Conservation (phyloP, 2,113 vertebrate species). For the Sus scrofa region T2T-Sscrofa CM000818.6:11394501-11395000, state of each 20-base stretch:
- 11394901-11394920: background rate
- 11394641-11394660: background rate
- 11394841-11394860: background rate
- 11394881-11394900: background rate
- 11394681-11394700: background rate
- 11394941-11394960: background rate
- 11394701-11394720: background rate
- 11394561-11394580: background rate
- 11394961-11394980: background rate
- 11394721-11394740: background rate
- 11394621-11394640: background rate
- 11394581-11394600: constrained; percentile 55
- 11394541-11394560: constrained; percentile 48
- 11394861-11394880: background rate
- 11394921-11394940: constrained; percentile 38
- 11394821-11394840: background rate
- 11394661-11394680: background rate
- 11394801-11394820: background rate
- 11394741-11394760: background rate
- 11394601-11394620: background rate
- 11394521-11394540: constrained; percentile 21
- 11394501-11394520: constrained; percentile 37
- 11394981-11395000: constrained; percentile 44
- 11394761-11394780: background rate
- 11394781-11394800: background rate